Base-by-base conservation (phyloP, 2,888 invertebrate genomes). In the Mimachlamys varia region DNA sequence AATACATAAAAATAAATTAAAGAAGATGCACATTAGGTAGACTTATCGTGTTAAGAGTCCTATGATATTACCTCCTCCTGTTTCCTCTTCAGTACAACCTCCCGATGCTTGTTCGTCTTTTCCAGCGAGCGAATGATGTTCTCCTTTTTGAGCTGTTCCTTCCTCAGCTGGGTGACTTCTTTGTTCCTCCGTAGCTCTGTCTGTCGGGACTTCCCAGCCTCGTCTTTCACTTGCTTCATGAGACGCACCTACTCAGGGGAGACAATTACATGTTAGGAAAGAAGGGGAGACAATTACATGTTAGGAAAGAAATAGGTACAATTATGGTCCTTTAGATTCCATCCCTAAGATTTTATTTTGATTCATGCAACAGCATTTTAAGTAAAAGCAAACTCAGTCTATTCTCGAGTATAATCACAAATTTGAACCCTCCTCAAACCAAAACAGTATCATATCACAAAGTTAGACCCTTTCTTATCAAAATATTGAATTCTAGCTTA, bases 141-240 rank as follows among this genome's bases (percentile, higher is more conserved):
- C 89, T 99, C 99, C 95, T 98, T 98, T 94, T 98, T 98, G 33
- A 99, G 97, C 91, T 98, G 98, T 96, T 99, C 99, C 96, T 99
- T 99, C 90, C 98, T 98, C 92, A 99, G 97, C 96, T 99, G 98
- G 0, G 98, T 98, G 90, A 99, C 98, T 97, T 99, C 99, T 94
- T 98, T 98, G 89, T 98, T 98, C 94, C 98, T 97, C 62, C 97
- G 97, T 37, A 98, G 97, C 96, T 99, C 99, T 13, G 98, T 98
- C 96, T 98, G 98, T 90, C 98, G 98, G 95, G 98, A 98, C 10
- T 98, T 96, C 88, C 96, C 95, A 27, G 96, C 98, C 96, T 99
- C 99, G 91, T 98, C 98, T 91, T 98, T 98, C 98, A 99, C 99
- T 97, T 98, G 98, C 96, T 98, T 98, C 95, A 99, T 98, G 90